phyloP scores from a whole-genome alignment of 2,888 invertebrate genomes.

The Sepioteuthis lessoniana region DNA sequence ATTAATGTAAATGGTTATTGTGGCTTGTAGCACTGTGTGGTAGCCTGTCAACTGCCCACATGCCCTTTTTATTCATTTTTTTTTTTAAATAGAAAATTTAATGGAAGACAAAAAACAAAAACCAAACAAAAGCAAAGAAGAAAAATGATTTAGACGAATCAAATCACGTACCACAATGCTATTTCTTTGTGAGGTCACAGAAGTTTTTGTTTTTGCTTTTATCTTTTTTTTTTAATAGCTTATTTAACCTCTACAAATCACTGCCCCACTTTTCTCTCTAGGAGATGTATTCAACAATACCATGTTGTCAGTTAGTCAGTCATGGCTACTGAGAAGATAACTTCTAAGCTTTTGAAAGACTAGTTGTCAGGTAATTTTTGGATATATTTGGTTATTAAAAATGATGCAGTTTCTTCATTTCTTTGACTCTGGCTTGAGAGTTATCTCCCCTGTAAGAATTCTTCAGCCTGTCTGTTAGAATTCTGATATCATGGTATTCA shows the following conservation, averaged over 20 bases:
- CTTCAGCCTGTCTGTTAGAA: constrained; percentile 23
- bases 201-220: constrained; percentile 20
- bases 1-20: background rate
- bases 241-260: background rate
- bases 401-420: background rate
- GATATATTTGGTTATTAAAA: background rate
- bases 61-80: background rate
- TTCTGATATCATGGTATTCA: constrained; percentile 33
- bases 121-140: background rate
- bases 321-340: constrained; percentile 33
- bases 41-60: background rate
- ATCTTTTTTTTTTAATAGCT: background rate
- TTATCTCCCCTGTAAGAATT: background rate
- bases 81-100: background rate
- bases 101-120: background rate
- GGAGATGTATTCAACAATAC: background rate
- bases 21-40: constrained; percentile 33
- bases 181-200: background rate
- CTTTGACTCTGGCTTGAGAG: background rate
- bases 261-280: background rate
- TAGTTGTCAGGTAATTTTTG: background rate
- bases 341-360: background rate
- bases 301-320: constrained; percentile 16
- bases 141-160: background rate
- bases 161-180: background rate